Percentiles rank a stretch among this genome's conserved stretches.
Evolutionary conservation across 2,113 vertebrate genomes (phyloP).

Genomic region (Puma concolor): DNA sequence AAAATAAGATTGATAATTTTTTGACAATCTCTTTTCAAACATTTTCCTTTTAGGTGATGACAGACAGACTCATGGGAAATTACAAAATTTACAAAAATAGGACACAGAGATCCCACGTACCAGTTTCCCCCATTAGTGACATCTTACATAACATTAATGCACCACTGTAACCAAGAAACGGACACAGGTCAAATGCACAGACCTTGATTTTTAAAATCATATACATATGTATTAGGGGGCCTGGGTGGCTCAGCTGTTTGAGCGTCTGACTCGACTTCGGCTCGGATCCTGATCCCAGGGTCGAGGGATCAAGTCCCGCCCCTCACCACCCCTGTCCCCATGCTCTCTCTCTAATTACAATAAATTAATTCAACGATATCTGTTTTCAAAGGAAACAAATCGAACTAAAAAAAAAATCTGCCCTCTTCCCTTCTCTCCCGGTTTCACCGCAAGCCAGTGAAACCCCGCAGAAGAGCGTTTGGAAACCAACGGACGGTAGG

Average conservation of each 20-base stretch:
- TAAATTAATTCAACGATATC: too few relatives aligned
- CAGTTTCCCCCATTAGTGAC: rapidly evolving
- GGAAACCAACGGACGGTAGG: not conserved
- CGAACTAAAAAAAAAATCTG: not conserved
- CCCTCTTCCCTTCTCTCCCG: not conserved
- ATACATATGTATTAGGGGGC: too few relatives aligned
- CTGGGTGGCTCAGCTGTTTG: too few relatives aligned
- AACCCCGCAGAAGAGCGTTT: not conserved
- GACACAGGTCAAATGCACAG: not conserved
- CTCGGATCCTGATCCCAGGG: too few relatives aligned
- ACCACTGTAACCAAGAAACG: not conserved
- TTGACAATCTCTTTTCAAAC: not conserved
- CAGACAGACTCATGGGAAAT: not conserved
- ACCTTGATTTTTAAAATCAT: not conserved
- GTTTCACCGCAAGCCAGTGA: not conserved
- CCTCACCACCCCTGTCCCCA: too few relatives aligned
- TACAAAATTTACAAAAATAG: not conserved
- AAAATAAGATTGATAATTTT: not conserved
- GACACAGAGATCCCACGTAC: not conserved
- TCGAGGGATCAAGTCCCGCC: too few relatives aligned
- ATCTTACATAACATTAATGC: not conserved
- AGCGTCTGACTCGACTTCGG: too few relatives aligned
- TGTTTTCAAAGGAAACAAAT: not conserved
- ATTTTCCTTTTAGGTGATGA: not conserved
- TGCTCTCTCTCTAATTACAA: too few relatives aligned